Conservation (phyloP, 2,113 vertebrate genomes). For the Sialia sialis region DNA sequence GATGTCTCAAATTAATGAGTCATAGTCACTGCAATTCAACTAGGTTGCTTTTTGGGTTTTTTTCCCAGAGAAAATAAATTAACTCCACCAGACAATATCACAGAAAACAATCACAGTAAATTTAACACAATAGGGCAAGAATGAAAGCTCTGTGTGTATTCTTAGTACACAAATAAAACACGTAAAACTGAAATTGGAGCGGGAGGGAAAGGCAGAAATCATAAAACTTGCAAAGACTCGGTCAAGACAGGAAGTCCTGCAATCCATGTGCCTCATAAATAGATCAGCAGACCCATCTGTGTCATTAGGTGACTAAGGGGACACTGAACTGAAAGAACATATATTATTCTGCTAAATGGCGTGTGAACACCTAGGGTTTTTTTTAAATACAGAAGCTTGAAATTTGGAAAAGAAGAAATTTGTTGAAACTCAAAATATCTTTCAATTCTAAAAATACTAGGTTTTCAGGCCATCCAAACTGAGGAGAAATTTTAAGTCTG, state of each 20-base stretch:
- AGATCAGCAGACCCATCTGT: background rate
- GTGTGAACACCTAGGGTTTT: background rate
- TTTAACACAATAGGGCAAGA: background rate
- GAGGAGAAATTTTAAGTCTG: background rate
- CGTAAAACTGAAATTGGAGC: background rate
- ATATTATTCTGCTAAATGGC: background rate
- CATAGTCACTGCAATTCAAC: background rate
- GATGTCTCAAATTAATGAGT: constrained; percentile 44
- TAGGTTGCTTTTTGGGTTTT: background rate
- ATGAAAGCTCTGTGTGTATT: background rate
- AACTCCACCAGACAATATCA: background rate
- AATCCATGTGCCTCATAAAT: background rate
- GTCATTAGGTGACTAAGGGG: background rate
- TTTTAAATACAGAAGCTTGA: background rate
- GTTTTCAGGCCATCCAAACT: background rate
- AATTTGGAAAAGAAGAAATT: background rate
- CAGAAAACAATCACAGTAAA: background rate
- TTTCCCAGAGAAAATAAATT: background rate
- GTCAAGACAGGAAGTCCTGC: background rate
- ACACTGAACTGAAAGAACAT: background rate
- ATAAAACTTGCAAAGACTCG: background rate
- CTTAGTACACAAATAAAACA: background rate
- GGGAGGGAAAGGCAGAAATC: background rate
- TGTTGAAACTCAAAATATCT: background rate
- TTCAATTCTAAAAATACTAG: background rate